Evolutionary conservation across 2,797 vertebrate genomes (phyloP), one percentile per base, ranked within the genome.

Genomic region (Nyctalus aviator): DNA sequence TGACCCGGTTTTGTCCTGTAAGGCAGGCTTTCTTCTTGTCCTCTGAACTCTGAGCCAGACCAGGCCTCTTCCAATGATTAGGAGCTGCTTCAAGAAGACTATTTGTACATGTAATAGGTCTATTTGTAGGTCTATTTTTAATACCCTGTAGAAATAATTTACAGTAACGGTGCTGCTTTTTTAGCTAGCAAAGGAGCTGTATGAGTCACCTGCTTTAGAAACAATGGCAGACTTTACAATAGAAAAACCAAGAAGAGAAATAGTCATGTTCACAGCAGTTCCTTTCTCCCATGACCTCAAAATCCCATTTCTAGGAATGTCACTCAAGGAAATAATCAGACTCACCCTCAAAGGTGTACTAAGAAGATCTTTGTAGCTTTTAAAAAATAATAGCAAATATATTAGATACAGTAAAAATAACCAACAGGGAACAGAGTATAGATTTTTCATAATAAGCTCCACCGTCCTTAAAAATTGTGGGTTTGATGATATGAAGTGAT

Each of bases 141-240:
- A 94, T 46, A 44, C 12, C 9, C 48, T 46, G 8, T 90, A 71
- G 21, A 94, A 94, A 87, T 76, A 89, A 95, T 87, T 93, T 68
- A 44, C 64, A 91, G 4, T 20, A 44, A 91, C 71, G 27, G 3
- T 64, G 1, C 12, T 89, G 9, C 14, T 53, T 93, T 87, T 90
- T 93, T 35, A 35, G 17, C 41, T 17, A 44, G 14, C 21, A 48
- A 30, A 69, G 44, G 10, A 81, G 6, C n/a, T 18, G 0, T 18
- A 57, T 25, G 27, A 71, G 15, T 86, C n/a, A 57, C 5, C 32
- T 66, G 35, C 21, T 71, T 85, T 86, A 59, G 83, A 90, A 88
- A 88, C 30, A 86, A 10, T 44, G 11, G 18, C 20, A 21, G 35
- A 46, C 14, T 89, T 86, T 81, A 53, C 32, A 95, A 64, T 41